A percentile compares a stretch with the other conserved stretches of the same genome.
phyloP scores from a whole-genome alignment of 2,797 vertebrate species.

The Eulemur rubriventer region DNA sequence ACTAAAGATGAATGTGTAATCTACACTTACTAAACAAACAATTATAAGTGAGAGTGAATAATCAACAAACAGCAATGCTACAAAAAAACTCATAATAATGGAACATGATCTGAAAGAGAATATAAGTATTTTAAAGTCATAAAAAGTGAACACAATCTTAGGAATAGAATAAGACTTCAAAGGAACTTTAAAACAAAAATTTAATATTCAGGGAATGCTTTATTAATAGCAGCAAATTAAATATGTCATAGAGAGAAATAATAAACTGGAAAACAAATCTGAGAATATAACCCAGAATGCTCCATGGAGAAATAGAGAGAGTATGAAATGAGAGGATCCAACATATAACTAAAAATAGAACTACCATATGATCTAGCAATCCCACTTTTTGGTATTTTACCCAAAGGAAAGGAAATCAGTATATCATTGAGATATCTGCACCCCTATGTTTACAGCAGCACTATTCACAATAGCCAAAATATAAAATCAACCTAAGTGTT shows the following conservation, averaged over 20 bases:
- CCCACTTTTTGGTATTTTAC: background rate
- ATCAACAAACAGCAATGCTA: background rate
- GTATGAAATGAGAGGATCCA: background rate
- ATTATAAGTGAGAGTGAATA: background rate
- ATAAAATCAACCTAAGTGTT: background rate
- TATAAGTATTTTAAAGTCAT: background rate
- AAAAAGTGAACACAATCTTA: background rate
- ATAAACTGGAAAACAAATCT: background rate
- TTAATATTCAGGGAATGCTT: background rate
- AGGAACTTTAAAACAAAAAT: background rate
- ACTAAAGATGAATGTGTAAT: background rate
- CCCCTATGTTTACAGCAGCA: background rate
- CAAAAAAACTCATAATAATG: background rate
- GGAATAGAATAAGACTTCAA: background rate
- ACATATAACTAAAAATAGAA: background rate
- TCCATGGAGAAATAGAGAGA: background rate
- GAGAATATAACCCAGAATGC: background rate
- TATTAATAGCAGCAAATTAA: background rate
- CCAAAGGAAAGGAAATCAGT: background rate
- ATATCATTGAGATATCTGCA: background rate
- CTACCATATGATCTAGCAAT: background rate
- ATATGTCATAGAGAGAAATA: background rate
- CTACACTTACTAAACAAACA: background rate
- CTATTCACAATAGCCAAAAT: background rate
- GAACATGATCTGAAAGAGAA: background rate